Base-by-base conservation (phyloP, 2,888 invertebrate species). In the Drosophila imparisetae region DNA sequence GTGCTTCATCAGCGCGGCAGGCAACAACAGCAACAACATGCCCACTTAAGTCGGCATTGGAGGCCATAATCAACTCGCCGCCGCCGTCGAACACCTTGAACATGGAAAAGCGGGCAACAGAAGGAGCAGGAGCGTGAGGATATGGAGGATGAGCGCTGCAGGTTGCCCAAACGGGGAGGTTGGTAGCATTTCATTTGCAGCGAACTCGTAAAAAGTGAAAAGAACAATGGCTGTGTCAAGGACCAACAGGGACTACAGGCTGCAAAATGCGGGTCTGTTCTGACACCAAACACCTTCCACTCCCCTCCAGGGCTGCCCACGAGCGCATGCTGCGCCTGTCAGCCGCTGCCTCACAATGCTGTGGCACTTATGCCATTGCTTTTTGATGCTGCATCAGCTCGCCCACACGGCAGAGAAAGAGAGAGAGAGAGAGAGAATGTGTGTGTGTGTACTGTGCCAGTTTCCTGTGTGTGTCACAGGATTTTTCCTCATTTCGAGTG, bases 281-380 rank as follows among this genome's bases (percentile, higher is more conserved):
- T 32, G 24, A 38, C 38, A 53, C 60, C 50, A 21, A n/a, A n/a
- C 52, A 2, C 34, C 15, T n/a, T 15, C 38, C n/a, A 7, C 6
- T 7, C 36, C 24, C n/a, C 13, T 34, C 24, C 18, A 24, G 13
- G 29, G 18, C 11, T 40, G 15, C 64, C 63, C 27, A 54, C 62
- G 30, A 60, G 63, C 65, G 55, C 58, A 63, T 67, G 67, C 89
- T 73, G 81, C 57, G 81, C 80, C 71, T 87, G 89, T 87, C 85
- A 86, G 87, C 36, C 81, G 73, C 42, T 54, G 62, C 49, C 74
- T 70, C 81, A 89, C 84, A 84, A 84, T 89, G 82, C 85, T 69
- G 52, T 62, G 87, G 86, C 90, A 85, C 85, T 85, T 89, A 85
- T 85, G 86, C 85, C 88, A 85, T 74, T 89, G 85, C 89, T 87